Base-by-base conservation (phyloP, 2,888 invertebrate genomes). In the Cosmia pyralina region DNA sequence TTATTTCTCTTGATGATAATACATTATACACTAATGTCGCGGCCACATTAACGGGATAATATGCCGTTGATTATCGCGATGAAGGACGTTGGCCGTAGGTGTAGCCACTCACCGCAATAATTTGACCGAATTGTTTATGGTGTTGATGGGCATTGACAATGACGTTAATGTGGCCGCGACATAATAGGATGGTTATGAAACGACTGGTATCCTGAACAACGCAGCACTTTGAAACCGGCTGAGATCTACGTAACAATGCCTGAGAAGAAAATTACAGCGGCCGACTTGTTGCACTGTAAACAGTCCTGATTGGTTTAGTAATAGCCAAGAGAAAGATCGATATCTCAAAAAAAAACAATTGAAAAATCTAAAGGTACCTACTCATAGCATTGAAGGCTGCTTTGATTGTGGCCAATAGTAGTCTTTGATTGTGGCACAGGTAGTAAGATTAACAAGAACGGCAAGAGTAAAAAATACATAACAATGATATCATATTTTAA, bases 1-100 rank as follows among this genome's bases (percentile, higher is more conserved):
- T 92, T 85, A 91, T 91, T 92, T 89, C 46, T 57, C 22, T 58
- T 53, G 41, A 52, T 65, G n/a, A 53, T 19, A 2, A 76, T 77
- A 58, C 38, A 17, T n/a, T n/a, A 44, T 22, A 55, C 46, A 13
- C 15, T 53, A 70, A n/a, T n/a, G n/a, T n/a, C n/a, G n/a, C n/a
- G n/a, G n/a, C n/a, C n/a, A n/a, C n/a, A n/a, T n/a, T n/a, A n/a
- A n/a, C n/a, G n/a, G n/a, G n/a, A n/a, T n/a, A n/a, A n/a, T n/a
- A n/a, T n/a, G n/a, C n/a, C n/a, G n/a, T n/a, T n/a, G n/a, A n/a
- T n/a, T n/a, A n/a, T n/a, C n/a, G n/a, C n/a, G n/a, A n/a, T n/a
- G n/a, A n/a, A n/a, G n/a, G n/a, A n/a, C n/a, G n/a, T n/a, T n/a
- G n/a, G n/a, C n/a, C n/a, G n/a, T n/a, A n/a, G n/a, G n/a, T n/a